Conservation (phyloP, 2,888 invertebrate genomes). For the Drosophila barbarae region DNA sequence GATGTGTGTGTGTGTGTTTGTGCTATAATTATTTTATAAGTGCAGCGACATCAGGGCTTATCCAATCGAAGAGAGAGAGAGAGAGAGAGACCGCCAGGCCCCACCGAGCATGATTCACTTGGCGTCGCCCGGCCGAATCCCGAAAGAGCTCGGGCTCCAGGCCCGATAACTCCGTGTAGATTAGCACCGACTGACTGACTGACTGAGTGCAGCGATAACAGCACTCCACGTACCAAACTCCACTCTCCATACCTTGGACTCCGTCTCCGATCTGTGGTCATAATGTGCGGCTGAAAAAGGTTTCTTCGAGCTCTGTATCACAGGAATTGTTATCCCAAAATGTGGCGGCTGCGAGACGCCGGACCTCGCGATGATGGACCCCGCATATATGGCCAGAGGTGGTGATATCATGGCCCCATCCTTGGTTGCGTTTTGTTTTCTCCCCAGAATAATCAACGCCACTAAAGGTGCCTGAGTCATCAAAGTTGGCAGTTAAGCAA, state of each 20-base stretch:
- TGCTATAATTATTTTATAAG: slow-evolving; percentile 71
- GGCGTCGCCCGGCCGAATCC: slow-evolving; percentile 69
- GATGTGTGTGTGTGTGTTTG: neutral
- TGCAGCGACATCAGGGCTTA: slow-evolving; percentile 68
- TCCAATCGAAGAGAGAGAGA: slow-evolving; percentile 41
- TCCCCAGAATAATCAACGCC: slow-evolving; percentile 12
- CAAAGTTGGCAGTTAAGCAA: slow-evolving; percentile 8
- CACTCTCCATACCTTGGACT: slow-evolving; percentile 6
- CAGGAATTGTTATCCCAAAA: slow-evolving; percentile 70
- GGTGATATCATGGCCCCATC: slow-evolving; percentile 38
- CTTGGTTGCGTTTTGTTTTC: slow-evolving; percentile 30
- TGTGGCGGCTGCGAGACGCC: slow-evolving; percentile 56
- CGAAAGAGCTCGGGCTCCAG: slow-evolving; percentile 39
- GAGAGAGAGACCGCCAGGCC: slow-evolving; percentile 4
- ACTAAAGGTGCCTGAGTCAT: slow-evolving; percentile 29
- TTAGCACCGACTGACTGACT: slow-evolving; percentile 51
- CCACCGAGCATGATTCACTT: slow-evolving; percentile 65
- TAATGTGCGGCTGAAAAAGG: slow-evolving; percentile 52
- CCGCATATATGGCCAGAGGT: slow-evolving; percentile 27
- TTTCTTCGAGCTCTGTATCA: slow-evolving; percentile 57
- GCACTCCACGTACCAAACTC: slow-evolving; percentile 31
- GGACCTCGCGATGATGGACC: slow-evolving; percentile 21
- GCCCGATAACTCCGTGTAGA: slow-evolving; percentile 69
- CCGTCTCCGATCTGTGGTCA: slow-evolving; percentile 22
- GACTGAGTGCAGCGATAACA: slow-evolving; percentile 72